Evolutionary conservation across 2,888 invertebrate genomes (phyloP).

Genomic region (Teleogryllus oceanicus): DNA sequence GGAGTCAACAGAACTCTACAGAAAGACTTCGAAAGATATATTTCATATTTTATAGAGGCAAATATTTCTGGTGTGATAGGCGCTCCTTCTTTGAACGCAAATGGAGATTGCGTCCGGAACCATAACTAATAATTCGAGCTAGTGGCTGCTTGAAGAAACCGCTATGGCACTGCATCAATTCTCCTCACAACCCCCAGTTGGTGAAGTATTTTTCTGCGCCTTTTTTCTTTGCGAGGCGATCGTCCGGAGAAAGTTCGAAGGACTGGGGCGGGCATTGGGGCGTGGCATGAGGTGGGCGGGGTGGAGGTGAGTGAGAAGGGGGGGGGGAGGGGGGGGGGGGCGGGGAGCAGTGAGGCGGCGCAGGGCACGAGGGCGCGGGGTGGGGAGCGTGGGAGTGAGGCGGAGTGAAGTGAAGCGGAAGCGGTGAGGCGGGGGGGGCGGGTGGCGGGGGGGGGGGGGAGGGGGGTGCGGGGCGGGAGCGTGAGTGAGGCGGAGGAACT

Average conservation of each 20-base stretch:
- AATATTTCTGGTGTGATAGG: background rate
- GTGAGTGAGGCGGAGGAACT: background rate
- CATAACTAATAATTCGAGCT: background rate
- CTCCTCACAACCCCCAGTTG: background rate
- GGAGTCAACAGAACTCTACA: background rate
- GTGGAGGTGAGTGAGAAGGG: background rate
- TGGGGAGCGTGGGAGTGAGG: no score
- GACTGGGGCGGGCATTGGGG: background rate
- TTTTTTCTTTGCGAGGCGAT: background rate
- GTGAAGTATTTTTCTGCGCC: background rate
- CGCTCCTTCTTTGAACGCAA: background rate
- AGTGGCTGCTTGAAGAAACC: constrained; percentile 9
- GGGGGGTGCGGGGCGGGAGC: background rate
- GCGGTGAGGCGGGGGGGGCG: background rate
- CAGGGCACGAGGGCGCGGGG: no score
- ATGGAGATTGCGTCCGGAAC: background rate
- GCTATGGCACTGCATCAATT: constrained; percentile 18
- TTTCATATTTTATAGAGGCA: constrained; percentile 18
- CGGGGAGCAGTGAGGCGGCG: background rate
- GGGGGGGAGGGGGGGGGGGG: background rate
- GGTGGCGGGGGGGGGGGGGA: background rate
- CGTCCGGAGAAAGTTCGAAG: background rate
- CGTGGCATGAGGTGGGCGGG: background rate
- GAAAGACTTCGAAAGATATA: background rate
- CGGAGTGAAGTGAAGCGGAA: background rate